Evolutionary conservation across 2,888 invertebrate genomes (phyloP).

Genomic region (Protula sp.): DNA sequence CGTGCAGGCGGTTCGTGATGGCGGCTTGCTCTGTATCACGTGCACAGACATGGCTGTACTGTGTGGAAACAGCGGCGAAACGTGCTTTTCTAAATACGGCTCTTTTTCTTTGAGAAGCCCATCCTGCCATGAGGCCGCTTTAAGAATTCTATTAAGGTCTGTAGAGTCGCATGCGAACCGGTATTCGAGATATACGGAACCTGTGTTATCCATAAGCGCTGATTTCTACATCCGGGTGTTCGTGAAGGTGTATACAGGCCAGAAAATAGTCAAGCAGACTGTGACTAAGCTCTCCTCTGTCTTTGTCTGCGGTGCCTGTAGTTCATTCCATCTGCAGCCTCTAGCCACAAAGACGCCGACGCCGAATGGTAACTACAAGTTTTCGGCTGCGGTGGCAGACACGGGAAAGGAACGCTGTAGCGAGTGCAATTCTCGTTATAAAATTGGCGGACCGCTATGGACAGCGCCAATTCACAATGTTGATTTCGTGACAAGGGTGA

Average conservation of each 20-base stretch:
- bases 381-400: conserved; percentile 67
- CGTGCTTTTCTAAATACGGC: conserved; percentile 89
- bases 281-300: conserved; percentile 77
- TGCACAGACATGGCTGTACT: conserved; percentile 93
- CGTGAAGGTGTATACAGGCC: conserved; percentile 75
- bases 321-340: conserved; percentile 70
- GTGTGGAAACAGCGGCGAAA: conserved; percentile 91
- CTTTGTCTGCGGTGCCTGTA: conserved; percentile 87
- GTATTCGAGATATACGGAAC: conserved; percentile 86
- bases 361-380: conserved; percentile 57
- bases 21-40: conserved; percentile 86
- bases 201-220: conserved; percentile 81
- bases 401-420: conserved; percentile 54
- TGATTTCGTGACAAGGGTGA: conserved; percentile 68
- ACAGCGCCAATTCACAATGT: conserved; percentile 76
- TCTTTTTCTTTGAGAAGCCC: conserved; percentile 78
- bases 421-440: conserved; percentile 56
- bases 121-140: conserved; percentile 81
- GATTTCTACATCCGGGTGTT: conserved; percentile 97
- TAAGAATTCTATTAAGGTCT: conserved; percentile 85
- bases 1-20: conserved; percentile 46
- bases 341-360: conserved; percentile 59
- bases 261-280: conserved; percentile 72
- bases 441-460: conserved; percentile 92
- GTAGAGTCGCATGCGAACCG: conserved; percentile 88